Base-by-base conservation (phyloP, 2,113 vertebrate genomes). In the Eulemur rufifrons region DNA sequence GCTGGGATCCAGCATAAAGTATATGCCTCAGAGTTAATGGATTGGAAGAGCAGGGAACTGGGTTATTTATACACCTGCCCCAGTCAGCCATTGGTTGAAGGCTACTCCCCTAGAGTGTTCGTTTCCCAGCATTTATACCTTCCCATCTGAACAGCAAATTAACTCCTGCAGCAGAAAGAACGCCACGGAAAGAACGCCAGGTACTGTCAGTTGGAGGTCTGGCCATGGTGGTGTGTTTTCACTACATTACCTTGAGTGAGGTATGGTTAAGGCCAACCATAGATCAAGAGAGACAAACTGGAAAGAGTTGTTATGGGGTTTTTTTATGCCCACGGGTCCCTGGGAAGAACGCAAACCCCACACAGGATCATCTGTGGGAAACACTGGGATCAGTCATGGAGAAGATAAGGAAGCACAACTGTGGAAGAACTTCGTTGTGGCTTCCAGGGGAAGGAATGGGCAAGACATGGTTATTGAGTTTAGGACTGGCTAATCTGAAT, bases 341-440 rank as follows among this genome's bases (percentile, higher is more conserved):
- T 47, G 27, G 27, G 74, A n/a, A 66, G 18, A 73, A 66, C 32
- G 83, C 2, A 42, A 45, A 4, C 29, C 20, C 25, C 27, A 32
- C 21, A 9, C 17, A 52, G 50, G 9, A n/a, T 34, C 37, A 56
- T 17, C 73, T 37, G 32, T 2, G 18, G 66, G 42, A 39, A 83
- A 47, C 15, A 9, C 15, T 13, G 0, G 8, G 32, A 27, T 23
- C 1, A 8, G 42, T 82, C 18, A 10, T 1, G 2, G 45, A 29
- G 78, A 27, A 29, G 59, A 59, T 4, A 2, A 78, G 37, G 86
- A 76, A 78, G 29, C 5, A 15, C 17, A 37, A 61, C 34, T 54
- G 20, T 5, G 15, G 5, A 68, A 45, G 52, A 12, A 29, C 25
- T 20, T 61, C 39, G 20, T 5, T n/a, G 27, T 81, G 42, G 32